A percentile compares a stretch with the other conserved stretches of the same genome.
Conservation (phyloP, 2,113 vertebrate species). For the Austrofundulus limnaeus region DNA sequence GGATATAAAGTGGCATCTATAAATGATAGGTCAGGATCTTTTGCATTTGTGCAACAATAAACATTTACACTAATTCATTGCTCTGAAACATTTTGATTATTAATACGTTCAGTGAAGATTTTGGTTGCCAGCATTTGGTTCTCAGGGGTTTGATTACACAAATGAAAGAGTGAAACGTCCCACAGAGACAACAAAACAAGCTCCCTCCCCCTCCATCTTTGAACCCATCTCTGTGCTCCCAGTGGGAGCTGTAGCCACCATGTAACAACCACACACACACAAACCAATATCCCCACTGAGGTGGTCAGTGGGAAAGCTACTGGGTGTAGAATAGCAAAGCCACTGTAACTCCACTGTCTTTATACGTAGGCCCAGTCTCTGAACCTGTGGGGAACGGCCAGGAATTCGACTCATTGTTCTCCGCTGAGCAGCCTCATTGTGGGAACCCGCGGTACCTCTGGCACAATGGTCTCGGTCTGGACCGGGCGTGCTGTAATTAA, state of each 20-base stretch:
- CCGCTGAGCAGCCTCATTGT: slow-evolving; percentile 71
- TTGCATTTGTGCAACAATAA: not conserved
- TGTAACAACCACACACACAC: slow-evolving; percentile 44
- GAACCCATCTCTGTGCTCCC: slow-evolving; percentile 62
- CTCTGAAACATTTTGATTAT: slow-evolving; percentile 5
- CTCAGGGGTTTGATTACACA: slow-evolving; percentile 76
- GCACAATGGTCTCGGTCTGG: slow-evolving; percentile 68
- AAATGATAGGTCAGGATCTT: slow-evolving; percentile 2
- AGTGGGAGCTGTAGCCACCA: slow-evolving; percentile 62
- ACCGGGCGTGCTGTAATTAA: slow-evolving; percentile 71
- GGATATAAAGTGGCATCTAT: slow-evolving; percentile 10
- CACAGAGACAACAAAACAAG: slow-evolving; percentile 54
- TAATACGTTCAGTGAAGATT: slow-evolving; percentile 27
- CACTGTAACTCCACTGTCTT: slow-evolving; percentile 72
- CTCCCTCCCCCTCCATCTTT: slow-evolving; percentile 58
- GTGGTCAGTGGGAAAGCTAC: slow-evolving; percentile 66
- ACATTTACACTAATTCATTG: not conserved
- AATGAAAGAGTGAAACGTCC: slow-evolving; percentile 51
- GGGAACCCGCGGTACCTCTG: slow-evolving; percentile 69
- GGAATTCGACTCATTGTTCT: slow-evolving; percentile 81
- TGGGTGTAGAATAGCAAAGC: slow-evolving; percentile 70
- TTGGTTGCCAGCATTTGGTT: slow-evolving; percentile 53
- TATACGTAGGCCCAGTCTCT: slow-evolving; percentile 60
- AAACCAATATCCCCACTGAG: slow-evolving; percentile 62
- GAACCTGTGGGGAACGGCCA: slow-evolving; percentile 71